Percentiles rank a stretch among this genome's conserved stretches.
Evolutionary conservation across 2,888 invertebrate species (phyloP).

Genomic region (Agriopis aurantiaria): DNA sequence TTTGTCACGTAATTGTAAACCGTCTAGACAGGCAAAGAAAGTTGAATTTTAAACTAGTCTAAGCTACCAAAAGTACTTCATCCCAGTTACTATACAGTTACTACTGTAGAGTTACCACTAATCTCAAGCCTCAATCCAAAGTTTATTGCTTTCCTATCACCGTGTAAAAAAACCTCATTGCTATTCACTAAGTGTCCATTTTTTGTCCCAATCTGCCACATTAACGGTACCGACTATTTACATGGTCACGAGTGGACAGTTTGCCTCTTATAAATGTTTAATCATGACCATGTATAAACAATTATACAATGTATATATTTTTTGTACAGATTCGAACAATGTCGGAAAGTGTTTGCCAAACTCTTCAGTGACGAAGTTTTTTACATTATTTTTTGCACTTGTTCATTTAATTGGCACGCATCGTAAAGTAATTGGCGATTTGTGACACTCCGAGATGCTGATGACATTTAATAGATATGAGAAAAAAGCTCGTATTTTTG

Average conservation of each 20-base stretch:
- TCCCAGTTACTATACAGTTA: constrained; percentile 8
- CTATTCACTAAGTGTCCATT: constrained; percentile 33
- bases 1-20: constrained; percentile 22
- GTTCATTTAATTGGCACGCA: constrained; percentile 23
- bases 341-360: constrained; percentile 50
- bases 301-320: constrained; percentile 54
- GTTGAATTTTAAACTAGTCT: background rate
- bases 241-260: constrained; percentile 44
- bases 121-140: constrained; percentile 21
- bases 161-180: constrained; percentile 16
- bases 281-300: constrained; percentile 20
- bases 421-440: constrained; percentile 17
- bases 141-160: constrained; percentile 25
- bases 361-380: constrained; percentile 47
- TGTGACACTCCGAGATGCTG: constrained; percentile 15
- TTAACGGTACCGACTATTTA: constrained; percentile 54
- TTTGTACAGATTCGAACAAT: constrained; percentile 69
- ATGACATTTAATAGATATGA: constrained; percentile 32
- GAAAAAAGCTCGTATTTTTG: background rate
- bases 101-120: background rate
- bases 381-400: constrained; percentile 23
- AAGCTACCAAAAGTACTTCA: constrained; percentile 3
- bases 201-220: constrained; percentile 35
- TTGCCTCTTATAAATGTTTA: constrained; percentile 32
- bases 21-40: constrained; percentile 27